A percentile compares a stretch with the other conserved stretches of the same genome.
phyloP scores from a whole-genome alignment of 35 echinoderm and acorn worm genomes.

The Heliocidaris erythrogramma region DNA sequence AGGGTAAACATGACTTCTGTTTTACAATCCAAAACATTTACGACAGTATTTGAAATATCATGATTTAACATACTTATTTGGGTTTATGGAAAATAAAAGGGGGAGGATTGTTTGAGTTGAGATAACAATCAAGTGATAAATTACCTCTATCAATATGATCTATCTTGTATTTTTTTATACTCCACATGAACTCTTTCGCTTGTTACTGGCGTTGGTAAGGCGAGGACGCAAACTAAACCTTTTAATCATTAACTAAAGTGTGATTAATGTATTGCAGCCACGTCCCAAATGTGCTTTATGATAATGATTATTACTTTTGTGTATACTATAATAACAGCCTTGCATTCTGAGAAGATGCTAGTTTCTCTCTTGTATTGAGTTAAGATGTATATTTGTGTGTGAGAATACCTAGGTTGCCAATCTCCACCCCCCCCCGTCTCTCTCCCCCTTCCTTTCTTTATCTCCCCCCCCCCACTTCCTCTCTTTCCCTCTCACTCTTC shows the following conservation, averaged over 20 bases:
- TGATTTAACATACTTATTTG: neutral
- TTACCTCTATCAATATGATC: conserved; percentile 10
- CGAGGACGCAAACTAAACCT: no score
- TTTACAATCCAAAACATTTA: neutral
- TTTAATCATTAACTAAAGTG: neutral
- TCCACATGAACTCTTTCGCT: neutral
- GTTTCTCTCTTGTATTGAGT: neutral
- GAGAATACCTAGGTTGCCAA: no score
- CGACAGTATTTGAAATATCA: neutral
- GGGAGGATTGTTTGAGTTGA: conserved; percentile 32
- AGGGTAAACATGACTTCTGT: neutral
- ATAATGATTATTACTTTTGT: neutral
- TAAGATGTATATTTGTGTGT: neutral
- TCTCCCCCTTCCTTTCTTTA: no score
- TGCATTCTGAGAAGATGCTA: neutral
- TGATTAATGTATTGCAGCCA: neutral
- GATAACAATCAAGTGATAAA: neutral
- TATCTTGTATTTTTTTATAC: conserved; percentile 13
- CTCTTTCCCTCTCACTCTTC: no score
- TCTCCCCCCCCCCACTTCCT: no score
- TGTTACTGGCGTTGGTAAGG: neutral
- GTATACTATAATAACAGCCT: no score
- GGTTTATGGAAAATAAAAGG: conserved; percentile 1
- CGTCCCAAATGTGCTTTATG: neutral
- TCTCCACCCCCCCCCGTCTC: no score